Evolutionary conservation across 1,140 invertebrate genomes (phyloP).

Genomic region (Colletes latitarsis): DNA sequence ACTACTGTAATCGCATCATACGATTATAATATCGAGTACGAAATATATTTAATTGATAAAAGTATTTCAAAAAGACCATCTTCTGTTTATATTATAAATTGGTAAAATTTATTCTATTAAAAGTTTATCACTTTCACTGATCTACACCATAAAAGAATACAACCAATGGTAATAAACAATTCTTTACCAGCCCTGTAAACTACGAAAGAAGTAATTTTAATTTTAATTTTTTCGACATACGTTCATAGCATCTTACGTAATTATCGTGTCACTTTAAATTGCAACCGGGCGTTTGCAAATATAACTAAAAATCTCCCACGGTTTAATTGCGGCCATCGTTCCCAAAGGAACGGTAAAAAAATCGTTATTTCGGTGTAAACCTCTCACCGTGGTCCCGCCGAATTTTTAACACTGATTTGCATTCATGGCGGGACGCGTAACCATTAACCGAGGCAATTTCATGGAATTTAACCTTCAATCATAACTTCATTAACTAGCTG

Average conservation of each 20-base stretch:
- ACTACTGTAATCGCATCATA: too few species aligned
- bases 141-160: too few species aligned
- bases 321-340: conserved; percentile 11
- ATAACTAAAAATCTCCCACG: not conserved
- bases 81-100: too few species aligned
- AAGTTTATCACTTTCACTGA: too few species aligned
- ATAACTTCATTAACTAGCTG: conserved; percentile 77
- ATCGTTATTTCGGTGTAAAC: conserved; percentile 30
- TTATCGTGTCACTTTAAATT: conserved; percentile 9
- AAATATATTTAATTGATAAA: too few species aligned
- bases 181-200: not conserved
- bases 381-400: not conserved
- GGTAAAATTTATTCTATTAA: too few species aligned
- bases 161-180: not conserved
- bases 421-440: conserved; percentile 50
- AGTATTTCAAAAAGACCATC: too few species aligned
- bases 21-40: too few species aligned
- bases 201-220: not conserved
- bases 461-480: conserved; percentile 79
- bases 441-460: conserved; percentile 75
- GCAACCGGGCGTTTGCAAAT: not conserved
- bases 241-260: not conserved
- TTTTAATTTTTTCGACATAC: not conserved
- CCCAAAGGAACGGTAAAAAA: conserved; percentile 30
- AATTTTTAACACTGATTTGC: conserved; percentile 63